Evolutionary conservation across 1,140 invertebrate species (phyloP).

Genomic region (Hydropsyche tenuis): DNA sequence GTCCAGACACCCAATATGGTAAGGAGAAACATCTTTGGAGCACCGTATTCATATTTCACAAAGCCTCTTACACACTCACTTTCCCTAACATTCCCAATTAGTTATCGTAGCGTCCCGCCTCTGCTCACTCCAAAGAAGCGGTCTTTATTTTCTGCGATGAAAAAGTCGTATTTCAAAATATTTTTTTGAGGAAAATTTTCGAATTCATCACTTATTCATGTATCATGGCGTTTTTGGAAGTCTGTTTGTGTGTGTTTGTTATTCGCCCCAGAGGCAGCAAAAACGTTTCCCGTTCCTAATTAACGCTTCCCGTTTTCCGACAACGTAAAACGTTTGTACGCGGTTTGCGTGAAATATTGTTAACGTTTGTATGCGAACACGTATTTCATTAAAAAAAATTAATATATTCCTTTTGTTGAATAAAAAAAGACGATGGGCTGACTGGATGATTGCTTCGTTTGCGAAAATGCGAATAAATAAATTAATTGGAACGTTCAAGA

Average conservation of each 20-base stretch:
- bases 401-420: too few relatives aligned
- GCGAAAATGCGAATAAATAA: background rate
- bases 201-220: too few relatives aligned
- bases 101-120: constrained; percentile 30
- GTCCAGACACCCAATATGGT: background rate
- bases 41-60: constrained; percentile 41
- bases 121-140: background rate
- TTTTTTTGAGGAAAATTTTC: too few relatives aligned
- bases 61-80: constrained; percentile 43
- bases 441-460: background rate
- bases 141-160: too few relatives aligned
- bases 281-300: constrained; percentile 21
- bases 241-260: too few relatives aligned
- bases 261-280: background rate
- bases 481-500: too few relatives aligned
- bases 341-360: background rate
- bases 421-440: background rate
- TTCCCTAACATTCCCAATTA: constrained; percentile 46
- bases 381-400: constrained; percentile 15
- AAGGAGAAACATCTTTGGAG: constrained; percentile 4
- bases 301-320: constrained; percentile 21
- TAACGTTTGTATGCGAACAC: background rate
- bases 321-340: constrained; percentile 15
- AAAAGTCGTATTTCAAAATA: too few relatives aligned
- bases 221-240: too few relatives aligned